Evolutionary conservation across 2,888 invertebrate species (phyloP).

Genomic region (Asteroscopus sphinx): DNA sequence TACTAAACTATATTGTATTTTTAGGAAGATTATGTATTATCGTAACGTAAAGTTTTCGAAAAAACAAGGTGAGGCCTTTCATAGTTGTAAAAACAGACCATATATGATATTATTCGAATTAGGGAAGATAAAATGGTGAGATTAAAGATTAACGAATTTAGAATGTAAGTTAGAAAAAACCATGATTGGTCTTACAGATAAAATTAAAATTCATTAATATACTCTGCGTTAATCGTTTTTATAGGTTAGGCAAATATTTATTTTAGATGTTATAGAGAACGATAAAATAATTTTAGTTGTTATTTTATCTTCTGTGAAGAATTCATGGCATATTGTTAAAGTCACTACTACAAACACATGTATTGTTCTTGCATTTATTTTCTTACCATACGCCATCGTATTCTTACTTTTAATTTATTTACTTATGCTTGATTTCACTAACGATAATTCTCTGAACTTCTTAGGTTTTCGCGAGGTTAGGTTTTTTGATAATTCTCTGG

Average conservation of each 20-base stretch:
- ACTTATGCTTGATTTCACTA: too few relatives aligned
- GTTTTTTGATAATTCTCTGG: too few relatives aligned
- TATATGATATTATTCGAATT: constrained; percentile 18
- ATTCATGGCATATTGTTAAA: constrained; percentile 2
- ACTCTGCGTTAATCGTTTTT: neutral
- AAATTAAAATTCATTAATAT: constrained; percentile 4
- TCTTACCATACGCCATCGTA: neutral
- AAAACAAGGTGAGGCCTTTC: constrained; percentile 29
- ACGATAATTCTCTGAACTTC: too few relatives aligned
- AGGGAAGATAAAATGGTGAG: constrained; percentile 10
- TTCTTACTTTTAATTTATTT: too few relatives aligned
- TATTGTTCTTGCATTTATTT: neutral
- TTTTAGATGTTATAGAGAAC: neutral
- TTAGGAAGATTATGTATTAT: too few relatives aligned
- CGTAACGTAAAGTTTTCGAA: too few relatives aligned
- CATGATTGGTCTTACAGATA: constrained; percentile 17
- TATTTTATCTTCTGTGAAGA: constrained; percentile 23
- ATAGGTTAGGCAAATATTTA: constrained; percentile 5
- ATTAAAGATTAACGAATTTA: constrained; percentile 15
- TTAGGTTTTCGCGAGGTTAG: too few relatives aligned
- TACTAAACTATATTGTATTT: too few relatives aligned
- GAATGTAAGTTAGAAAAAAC: constrained; percentile 11
- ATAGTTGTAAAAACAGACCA: constrained; percentile 23
- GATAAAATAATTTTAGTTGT: neutral
- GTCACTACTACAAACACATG: neutral